Percentiles rank a stretch among this genome's conserved stretches.
phyloP scores from a whole-genome alignment of 2,113 vertebrate species.

The Myocastor coypus region DNA sequence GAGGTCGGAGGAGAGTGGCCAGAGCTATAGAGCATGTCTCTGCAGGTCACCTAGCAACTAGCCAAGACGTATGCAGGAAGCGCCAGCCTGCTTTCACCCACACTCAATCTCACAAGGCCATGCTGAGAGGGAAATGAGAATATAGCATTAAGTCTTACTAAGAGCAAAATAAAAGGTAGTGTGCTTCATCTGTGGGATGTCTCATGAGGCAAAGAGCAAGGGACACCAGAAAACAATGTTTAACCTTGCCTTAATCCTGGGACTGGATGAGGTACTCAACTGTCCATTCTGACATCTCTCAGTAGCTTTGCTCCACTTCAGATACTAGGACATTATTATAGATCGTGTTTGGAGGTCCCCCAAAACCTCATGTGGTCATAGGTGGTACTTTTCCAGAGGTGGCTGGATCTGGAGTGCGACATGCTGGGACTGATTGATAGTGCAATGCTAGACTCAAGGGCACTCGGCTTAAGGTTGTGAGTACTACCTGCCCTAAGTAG shows the following conservation, averaged over 20 bases:
- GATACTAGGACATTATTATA: not conserved
- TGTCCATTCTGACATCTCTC: not conserved
- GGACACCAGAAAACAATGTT: not conserved
- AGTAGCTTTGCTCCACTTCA: not conserved
- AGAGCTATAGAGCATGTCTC: conserved; percentile 27
- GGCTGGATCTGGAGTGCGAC: not conserved
- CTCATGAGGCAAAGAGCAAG: not conserved
- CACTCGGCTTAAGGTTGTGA: not conserved
- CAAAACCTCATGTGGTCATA: not conserved
- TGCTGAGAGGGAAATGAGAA: conserved; percentile 3
- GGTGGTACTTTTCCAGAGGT: not conserved
- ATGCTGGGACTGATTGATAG: not conserved
- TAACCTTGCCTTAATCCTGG: not conserved
- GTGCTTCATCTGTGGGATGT: rapidly evolving
- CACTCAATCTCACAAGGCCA: conserved; percentile 49
- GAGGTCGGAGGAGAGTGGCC: not conserved
- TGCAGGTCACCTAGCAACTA: conserved; percentile 80
- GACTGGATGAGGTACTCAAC: not conserved
- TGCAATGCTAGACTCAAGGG: not conserved
- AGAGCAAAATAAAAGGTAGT: not conserved
- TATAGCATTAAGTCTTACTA: conserved; percentile 25
- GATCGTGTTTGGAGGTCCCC: not conserved
- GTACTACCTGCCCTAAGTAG: not conserved
- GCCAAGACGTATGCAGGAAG: conserved; percentile 13
- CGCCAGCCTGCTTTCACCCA: conserved; percentile 60